Percentiles rank a stretch among this genome's conserved stretches.
Conservation (phyloP, 2,888 invertebrate species). For the Drosophila demipolita region DNA sequence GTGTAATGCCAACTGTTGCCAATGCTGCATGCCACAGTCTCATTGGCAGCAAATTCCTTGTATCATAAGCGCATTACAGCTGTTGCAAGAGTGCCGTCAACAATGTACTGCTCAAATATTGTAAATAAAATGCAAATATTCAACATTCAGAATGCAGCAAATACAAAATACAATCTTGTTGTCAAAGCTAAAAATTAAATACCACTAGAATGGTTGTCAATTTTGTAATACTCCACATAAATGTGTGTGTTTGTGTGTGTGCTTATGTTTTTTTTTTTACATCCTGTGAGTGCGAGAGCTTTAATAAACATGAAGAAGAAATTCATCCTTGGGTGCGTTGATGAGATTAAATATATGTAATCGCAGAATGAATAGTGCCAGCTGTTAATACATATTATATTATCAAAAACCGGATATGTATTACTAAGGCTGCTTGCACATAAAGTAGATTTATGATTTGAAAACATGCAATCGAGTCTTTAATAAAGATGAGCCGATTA, state of each 20-base stretch:
- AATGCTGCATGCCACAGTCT: conserved; percentile 19
- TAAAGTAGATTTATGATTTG: neutral
- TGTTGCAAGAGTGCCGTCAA: conserved; percentile 21
- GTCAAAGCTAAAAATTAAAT: conserved; percentile 33
- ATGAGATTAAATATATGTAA: conserved; percentile 47
- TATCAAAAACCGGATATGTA: neutral
- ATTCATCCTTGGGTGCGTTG: conserved; percentile 28
- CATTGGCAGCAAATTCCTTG: conserved; percentile 28
- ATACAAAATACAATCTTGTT: conserved; percentile 10
- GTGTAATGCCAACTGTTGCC: conserved; percentile 65
- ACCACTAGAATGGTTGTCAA: conserved; percentile 45
- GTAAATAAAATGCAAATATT: conserved; percentile 69
- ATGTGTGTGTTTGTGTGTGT: neutral
- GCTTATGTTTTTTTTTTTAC: neutral
- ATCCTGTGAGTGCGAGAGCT: conserved; percentile 1
- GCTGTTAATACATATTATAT: conserved; percentile 13
- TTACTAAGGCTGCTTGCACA: neutral
- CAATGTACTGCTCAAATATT: conserved; percentile 49
- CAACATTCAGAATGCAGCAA: conserved; percentile 38
- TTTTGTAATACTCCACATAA: conserved; percentile 37
- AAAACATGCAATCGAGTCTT: neutral
- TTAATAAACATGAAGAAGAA: conserved; percentile 45
- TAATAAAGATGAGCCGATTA: neutral
- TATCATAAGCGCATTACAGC: conserved; percentile 67
- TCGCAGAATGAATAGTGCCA: conserved; percentile 28